Conservation (phyloP, 2,113 vertebrate species). For the Hemibagrus wyckioides region DNA sequence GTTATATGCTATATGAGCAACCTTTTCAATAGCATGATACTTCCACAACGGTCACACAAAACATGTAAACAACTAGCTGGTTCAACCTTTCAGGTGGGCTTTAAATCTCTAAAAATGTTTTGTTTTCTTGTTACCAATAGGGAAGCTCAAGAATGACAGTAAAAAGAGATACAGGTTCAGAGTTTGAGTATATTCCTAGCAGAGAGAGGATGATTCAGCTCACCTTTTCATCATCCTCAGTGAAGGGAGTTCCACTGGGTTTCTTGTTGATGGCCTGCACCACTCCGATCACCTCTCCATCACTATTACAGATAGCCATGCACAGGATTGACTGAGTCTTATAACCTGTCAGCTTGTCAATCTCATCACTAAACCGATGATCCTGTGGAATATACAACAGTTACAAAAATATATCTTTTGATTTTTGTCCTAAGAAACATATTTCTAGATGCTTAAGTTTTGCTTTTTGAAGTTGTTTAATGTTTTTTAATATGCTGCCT, state of each 20-base stretch:
- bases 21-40: background rate
- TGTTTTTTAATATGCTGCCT: background rate
- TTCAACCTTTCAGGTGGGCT: background rate
- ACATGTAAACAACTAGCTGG: background rate
- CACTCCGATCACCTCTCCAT: constrained; percentile 94
- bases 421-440: background rate
- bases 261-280: constrained; percentile 97
- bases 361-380: constrained; percentile 96
- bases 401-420: background rate
- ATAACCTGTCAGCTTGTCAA: constrained; percentile 97
- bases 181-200: background rate
- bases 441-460: background rate
- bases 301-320: constrained; percentile 95
- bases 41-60: background rate
- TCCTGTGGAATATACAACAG: constrained; percentile 75
- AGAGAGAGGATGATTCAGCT: constrained; percentile 18
- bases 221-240: constrained; percentile 96
- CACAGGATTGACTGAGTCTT: constrained; percentile 97
- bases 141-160: background rate
- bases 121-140: background rate
- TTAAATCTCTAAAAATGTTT: background rate
- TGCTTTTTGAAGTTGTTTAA: background rate
- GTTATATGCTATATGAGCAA: background rate
- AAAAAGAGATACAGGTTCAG: background rate
- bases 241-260: constrained; percentile 88